phyloP scores from a whole-genome alignment of 2,113 vertebrate genomes.

The Barbus barbus region DNA sequence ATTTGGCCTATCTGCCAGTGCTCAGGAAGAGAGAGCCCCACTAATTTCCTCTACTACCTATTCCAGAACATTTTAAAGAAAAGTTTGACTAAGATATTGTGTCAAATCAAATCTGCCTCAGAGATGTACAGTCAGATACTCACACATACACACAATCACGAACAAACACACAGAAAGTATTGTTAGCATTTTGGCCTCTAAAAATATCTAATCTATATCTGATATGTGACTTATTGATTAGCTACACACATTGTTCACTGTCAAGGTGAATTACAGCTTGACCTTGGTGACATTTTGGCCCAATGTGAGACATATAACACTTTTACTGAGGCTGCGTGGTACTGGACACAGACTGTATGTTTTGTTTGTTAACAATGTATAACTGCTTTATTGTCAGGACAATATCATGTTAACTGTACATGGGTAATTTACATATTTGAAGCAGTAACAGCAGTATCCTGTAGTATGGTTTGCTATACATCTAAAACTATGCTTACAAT shows the following conservation, averaged over 20 bases:
- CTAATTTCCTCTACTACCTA: conserved; percentile 6
- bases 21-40: conserved; percentile 42
- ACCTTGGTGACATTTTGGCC: conserved; percentile 19
- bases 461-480: not conserved
- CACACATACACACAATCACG: conserved; percentile 37
- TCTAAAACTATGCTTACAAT: not conserved
- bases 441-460: not conserved
- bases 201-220: conserved; percentile 12
- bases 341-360: not conserved
- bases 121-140: not conserved
- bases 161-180: not conserved
- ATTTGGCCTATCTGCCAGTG: conserved; percentile 49
- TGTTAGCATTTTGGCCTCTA: conserved; percentile 9
- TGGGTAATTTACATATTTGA: not conserved
- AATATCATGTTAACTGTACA: not conserved
- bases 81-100: not conserved
- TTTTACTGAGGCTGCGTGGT: not conserved
- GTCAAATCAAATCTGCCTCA: not conserved
- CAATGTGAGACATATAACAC: not conserved
- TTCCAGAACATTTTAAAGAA: not conserved
- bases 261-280: conserved; percentile 29
- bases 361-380: not conserved
- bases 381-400: not conserved
- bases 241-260: conserved; percentile 19
- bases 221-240: conserved; percentile 40